phyloP scores from a whole-genome alignment of 2,888 invertebrate genomes.

The Harpagoxenus sublaevis region DNA sequence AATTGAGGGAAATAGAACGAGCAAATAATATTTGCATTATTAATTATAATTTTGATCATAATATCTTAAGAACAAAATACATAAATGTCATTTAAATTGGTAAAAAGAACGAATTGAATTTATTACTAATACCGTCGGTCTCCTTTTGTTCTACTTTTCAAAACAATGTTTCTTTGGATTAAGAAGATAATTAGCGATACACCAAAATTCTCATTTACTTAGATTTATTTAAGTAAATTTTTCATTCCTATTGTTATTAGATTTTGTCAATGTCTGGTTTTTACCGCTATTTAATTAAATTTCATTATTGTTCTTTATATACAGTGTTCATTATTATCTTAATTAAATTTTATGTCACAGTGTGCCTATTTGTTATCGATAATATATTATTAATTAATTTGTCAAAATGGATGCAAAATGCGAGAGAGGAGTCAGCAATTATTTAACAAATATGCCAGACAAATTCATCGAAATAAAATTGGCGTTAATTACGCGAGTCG shows the following conservation, averaged over 20 bases:
- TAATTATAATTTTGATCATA: background rate
- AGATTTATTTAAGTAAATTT: background rate
- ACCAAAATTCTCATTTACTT: background rate
- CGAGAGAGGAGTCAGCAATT: slow-evolving; percentile 18
- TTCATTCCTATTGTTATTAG: background rate
- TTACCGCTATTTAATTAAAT: background rate
- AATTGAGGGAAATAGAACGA: background rate
- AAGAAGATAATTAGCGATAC: background rate
- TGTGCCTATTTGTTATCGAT: slow-evolving; percentile 5
- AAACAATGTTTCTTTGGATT: background rate
- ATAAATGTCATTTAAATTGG: background rate
- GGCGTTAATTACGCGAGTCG: slow-evolving; percentile 46
- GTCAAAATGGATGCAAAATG: slow-evolving; percentile 6
- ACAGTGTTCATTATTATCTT: background rate
- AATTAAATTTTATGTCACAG: background rate
- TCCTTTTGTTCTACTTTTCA: background rate
- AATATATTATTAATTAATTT: slow-evolving; percentile 43
- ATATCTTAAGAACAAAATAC: background rate
- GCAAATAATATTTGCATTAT: background rate
- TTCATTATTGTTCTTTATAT: background rate
- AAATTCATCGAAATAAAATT: slow-evolving; percentile 49
- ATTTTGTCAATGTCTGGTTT: background rate
- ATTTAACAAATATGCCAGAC: slow-evolving; percentile 28
- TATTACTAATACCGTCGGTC: background rate
- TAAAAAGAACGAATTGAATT: background rate